Base-by-base conservation (phyloP, 2,113 vertebrate species). In the Helogale parvula region DNA sequence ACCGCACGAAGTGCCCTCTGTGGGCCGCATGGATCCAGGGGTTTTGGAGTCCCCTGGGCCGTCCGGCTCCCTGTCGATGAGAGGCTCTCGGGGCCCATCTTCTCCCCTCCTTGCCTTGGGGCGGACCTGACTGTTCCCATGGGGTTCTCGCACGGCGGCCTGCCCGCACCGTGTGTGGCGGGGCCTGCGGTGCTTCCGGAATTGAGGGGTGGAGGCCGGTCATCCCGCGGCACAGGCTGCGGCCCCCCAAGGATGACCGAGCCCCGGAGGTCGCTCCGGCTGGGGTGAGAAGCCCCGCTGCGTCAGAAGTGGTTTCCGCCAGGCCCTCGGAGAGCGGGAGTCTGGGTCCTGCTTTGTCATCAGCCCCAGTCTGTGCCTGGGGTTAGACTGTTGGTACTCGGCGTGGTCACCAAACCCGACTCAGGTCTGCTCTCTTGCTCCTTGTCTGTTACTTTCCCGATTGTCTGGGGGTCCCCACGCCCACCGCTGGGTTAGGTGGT, bases 111-210 rank as follows among this genome's bases (percentile, higher is more conserved):
- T 12, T 27, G 14, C 29, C 45, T n/a, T 33, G 14, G 47, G 84
- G 69, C 29, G 0, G 5, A 27, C 31, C 63, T 10, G 16, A n/a
- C 23, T 21, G 7, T 23, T 15, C 1, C 50, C 35, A 7, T 3
- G 2, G 81, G 15, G 35, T 29, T 76, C 54, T 82, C 27, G 7
- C 35, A 38, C 47, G 31, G 65, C n/a, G 1, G 17, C 47, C 38
- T 54, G 47, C 17, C 33, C 52, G 19, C 2, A 13, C 11, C 4
- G 19, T 21, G 0, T 38, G 12, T 23, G 50, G 25, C 63, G 9
- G 4, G 17, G 65, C 57, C 63, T 35, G 8, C 33, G 47, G 27
- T 6, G 35, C 29, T 45, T 71, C 65, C 45, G 50, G 66, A 29
- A 5, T 71, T 29, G 16, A 1, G 41, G 50, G 54, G 14, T 41